Evolutionary conservation across 2,888 invertebrate genomes (phyloP).

Genomic region (Meghimatium bilineatum): DNA sequence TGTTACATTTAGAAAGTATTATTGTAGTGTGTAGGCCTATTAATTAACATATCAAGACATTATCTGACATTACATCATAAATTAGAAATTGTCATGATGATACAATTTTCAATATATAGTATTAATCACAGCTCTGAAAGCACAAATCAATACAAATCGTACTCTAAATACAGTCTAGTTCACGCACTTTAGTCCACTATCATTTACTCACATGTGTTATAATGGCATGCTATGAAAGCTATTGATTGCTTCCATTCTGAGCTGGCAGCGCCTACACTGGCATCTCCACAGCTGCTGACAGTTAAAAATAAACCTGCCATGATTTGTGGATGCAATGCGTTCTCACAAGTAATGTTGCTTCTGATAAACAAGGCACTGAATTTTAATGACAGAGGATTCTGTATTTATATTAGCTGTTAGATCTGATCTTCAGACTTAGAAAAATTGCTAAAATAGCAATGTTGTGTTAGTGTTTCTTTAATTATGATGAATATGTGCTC

Average conservation of each 20-base stretch:
- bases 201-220: slow-evolving; percentile 33
- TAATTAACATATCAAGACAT: no score
- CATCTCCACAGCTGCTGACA: not conserved
- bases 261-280: slow-evolving; percentile 21
- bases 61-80: no score
- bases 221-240: slow-evolving; percentile 32
- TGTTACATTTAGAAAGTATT: not conserved
- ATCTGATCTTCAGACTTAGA: not conserved
- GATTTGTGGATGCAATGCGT: slow-evolving; percentile 7
- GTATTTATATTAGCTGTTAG: not conserved
- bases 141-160: slow-evolving; percentile 5
- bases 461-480: not conserved
- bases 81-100: not conserved
- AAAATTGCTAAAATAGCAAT: not conserved
- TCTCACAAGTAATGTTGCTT: slow-evolving; percentile 7
- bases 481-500: not conserved
- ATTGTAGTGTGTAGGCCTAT: no score
- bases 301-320: slow-evolving; percentile 30
- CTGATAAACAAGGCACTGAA: not conserved
- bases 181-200: slow-evolving; percentile 20
- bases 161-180: slow-evolving; percentile 11
- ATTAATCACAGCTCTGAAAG: not conserved
- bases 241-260: slow-evolving; percentile 34
- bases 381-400: not conserved
- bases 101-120: not conserved